Base-by-base conservation (phyloP, 2,113 vertebrate genomes). In the Phalacrocorax pelagicus region DNA sequence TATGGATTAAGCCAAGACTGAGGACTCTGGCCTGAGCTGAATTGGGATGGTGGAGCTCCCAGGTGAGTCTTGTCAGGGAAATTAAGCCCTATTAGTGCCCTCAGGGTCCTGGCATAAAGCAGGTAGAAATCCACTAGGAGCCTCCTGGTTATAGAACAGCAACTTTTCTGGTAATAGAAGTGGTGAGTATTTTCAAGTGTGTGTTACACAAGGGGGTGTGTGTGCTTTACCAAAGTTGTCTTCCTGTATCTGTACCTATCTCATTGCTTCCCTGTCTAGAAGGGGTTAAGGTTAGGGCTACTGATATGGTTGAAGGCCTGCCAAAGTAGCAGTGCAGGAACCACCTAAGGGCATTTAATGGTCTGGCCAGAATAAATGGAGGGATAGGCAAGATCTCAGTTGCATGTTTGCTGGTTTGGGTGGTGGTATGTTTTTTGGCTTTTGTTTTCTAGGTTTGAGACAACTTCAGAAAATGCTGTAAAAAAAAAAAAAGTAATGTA, bases 121-220 rank as follows among this genome's bases (percentile, higher is more conserved):
- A 44, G 34, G n/a, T 16, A 5, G 36, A 22, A 44, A 38, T 2
- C 5, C 5, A 8, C 1, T 14, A 3, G 13, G 10, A 42, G 3
- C 0, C 0, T 34, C 3, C 7, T n/a, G 15, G 24, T 6, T 21
- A 2, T 12, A 6, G 9, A 51, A 19, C 15, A 49, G 11, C 11
- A 6, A 0, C 23, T 44, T 6, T 34, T 29, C 5, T 10, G 12
- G 16, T 5, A 26, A 8, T 8, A 1, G 38, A 26, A 34, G 12
- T 0, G 19, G 13, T 54, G 54, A 72, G 14, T 1, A 0, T 63
- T 65, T 34, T 10, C 20, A 40, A 46, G 34, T 52, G 2, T 3
- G 4, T 0, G 1, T 6, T 34, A 17, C 5, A 4, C 6, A 8
- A n/a, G 13, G 9, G 16, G 6, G 3, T 20, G 16, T 24, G 22